Evolutionary conservation across 2,888 invertebrate genomes (phyloP).

Genomic region (Epinotia ramella): DNA sequence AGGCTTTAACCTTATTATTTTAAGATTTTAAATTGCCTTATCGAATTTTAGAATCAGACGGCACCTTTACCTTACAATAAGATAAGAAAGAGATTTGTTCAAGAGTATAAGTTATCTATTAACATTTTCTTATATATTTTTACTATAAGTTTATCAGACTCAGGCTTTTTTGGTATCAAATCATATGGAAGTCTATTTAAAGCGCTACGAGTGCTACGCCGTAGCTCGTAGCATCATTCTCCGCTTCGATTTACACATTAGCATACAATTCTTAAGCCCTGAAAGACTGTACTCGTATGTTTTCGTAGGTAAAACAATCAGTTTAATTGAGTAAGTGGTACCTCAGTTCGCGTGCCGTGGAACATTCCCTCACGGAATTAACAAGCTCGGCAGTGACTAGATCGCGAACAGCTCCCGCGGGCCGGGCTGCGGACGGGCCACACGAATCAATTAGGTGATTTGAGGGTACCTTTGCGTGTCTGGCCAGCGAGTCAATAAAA

Average conservation of each 20-base stretch:
- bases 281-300: not conserved
- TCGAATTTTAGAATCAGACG: too few relatives aligned
- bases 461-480: constrained; percentile 66
- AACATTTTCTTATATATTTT: too few relatives aligned
- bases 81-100: too few relatives aligned
- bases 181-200: too few relatives aligned
- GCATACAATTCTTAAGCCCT: not conserved
- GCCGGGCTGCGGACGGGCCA: constrained; percentile 50
- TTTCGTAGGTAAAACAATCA: constrained; percentile 27
- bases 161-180: too few relatives aligned
- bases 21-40: too few relatives aligned
- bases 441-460: constrained; percentile 73
- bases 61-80: too few relatives aligned
- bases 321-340: constrained; percentile 39
- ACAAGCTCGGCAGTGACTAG: constrained; percentile 59
- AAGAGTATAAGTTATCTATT: too few relatives aligned
- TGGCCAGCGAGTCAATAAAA: constrained; percentile 48
- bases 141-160: too few relatives aligned
- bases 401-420: constrained; percentile 59
- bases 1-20: too few relatives aligned
- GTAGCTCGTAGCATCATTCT: not conserved
- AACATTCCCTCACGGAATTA: constrained; percentile 61
- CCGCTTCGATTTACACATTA: not conserved
- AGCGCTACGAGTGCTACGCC: not conserved
- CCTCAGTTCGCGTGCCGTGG: constrained; percentile 57